phyloP scores from a whole-genome alignment of 2,113 vertebrate species.

The Hyaena hyaena region DNA sequence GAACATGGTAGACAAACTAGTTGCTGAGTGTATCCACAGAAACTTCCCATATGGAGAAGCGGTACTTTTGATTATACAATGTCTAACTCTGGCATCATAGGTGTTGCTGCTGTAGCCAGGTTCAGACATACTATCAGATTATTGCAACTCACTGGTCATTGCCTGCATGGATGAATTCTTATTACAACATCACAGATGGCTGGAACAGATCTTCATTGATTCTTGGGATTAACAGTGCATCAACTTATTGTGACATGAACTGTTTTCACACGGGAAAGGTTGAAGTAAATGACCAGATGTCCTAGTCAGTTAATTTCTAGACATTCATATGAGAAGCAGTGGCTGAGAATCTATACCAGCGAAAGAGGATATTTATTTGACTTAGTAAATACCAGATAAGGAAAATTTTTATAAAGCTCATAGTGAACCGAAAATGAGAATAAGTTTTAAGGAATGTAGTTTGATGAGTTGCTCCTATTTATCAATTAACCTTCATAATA shows the following conservation, averaged over 20 bases:
- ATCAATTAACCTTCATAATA: background rate
- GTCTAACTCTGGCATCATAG: background rate
- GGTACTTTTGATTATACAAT: background rate
- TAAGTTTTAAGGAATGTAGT: background rate
- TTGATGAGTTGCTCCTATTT: background rate
- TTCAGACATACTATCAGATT: background rate
- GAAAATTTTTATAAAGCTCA: background rate
- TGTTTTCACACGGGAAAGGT: background rate
- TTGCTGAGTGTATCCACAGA: background rate
- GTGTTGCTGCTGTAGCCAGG: background rate
- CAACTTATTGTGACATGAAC: background rate
- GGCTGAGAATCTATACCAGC: background rate
- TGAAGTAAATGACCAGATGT: background rate
- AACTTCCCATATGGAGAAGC: background rate
- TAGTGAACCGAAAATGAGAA: background rate
- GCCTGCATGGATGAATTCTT: background rate
- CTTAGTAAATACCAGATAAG: background rate
- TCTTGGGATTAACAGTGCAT: background rate
- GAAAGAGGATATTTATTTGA: background rate
- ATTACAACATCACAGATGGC: conserved; percentile 33
- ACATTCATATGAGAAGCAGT: background rate
- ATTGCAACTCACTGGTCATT: background rate
- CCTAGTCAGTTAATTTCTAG: conserved; percentile 26
- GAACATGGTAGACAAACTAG: background rate
- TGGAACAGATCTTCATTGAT: background rate